A percentile compares a stretch with the other conserved stretches of the same genome.
These are phyloP conservation scores for Urocolius indicus DNA, from an alignment of 2,113 vertebrate species.

Conservation along the genomic window DNA sequence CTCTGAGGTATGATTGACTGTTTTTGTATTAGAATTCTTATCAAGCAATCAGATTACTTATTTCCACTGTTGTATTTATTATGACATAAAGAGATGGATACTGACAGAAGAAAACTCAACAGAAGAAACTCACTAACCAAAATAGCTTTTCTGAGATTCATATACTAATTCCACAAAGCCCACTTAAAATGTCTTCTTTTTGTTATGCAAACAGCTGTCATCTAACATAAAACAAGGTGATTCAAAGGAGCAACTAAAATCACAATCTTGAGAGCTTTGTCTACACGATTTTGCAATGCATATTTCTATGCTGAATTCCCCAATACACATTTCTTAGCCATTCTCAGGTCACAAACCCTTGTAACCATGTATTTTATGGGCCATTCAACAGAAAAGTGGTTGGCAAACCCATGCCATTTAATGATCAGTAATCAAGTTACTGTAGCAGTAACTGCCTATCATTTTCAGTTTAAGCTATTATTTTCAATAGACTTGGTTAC, in stretches of 20 bases:
- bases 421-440: background rate
- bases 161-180: constrained; percentile 22
- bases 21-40: background rate
- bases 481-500: background rate
- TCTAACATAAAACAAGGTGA: constrained; percentile 5
- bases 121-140: constrained; percentile 12
- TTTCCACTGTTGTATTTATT: background rate
- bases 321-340: background rate
- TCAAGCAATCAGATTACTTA: background rate
- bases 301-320: background rate
- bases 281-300: background rate
- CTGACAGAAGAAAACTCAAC: background rate
- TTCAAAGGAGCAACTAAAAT: constrained; percentile 21
- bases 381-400: background rate
- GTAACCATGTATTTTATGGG: background rate
- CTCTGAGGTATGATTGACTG: background rate
- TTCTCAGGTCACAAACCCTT: background rate
- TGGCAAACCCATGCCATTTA: background rate
- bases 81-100: background rate
- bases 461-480: background rate
- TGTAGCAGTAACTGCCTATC: background rate
- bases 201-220: constrained; percentile 16
- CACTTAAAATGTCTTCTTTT: constrained; percentile 4
- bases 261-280: background rate
- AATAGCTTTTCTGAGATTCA: constrained; percentile 31